phyloP scores from a whole-genome alignment of 2,888 invertebrate species.

The Asteroscopus sphinx region DNA sequence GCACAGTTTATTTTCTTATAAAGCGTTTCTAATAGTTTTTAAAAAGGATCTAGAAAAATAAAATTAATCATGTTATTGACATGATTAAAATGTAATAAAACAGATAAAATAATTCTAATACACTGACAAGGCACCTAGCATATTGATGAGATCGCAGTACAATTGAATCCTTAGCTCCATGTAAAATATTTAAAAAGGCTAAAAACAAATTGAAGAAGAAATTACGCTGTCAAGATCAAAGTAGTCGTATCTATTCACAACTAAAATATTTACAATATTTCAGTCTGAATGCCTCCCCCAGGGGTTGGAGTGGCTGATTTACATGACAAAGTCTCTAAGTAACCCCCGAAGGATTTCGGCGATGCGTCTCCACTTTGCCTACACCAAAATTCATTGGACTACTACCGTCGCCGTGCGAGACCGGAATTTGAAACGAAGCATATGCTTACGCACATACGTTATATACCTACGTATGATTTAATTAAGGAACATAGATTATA shows the following conservation, averaged over 20 bases:
- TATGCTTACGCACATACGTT: conserved; percentile 34
- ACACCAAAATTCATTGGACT: conserved; percentile 61
- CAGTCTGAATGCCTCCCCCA: conserved; percentile 74
- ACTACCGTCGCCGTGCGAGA: conserved; percentile 48
- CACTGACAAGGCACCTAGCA: too few relatives aligned
- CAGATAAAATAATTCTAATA: too few relatives aligned
- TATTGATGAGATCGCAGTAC: too few relatives aligned
- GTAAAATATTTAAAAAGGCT: too few relatives aligned
- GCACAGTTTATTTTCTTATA: background rate
- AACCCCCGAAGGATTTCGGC: conserved; percentile 77
- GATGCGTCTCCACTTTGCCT: conserved; percentile 63
- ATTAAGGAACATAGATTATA: conserved; percentile 37
- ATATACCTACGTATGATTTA: conserved; percentile 44
- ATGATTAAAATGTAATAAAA: too few relatives aligned
- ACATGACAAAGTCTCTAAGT: conserved; percentile 85
- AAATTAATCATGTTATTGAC: too few relatives aligned
- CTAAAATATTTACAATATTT: conserved; percentile 83
- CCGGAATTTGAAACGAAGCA: conserved; percentile 53
- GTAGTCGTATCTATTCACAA: conserved; percentile 64
- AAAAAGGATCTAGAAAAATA: too few relatives aligned
- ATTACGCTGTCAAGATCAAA: conserved; percentile 57
- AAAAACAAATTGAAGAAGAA: conserved; percentile 12
- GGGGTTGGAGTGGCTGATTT: conserved; percentile 82
- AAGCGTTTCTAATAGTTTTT: too few relatives aligned
- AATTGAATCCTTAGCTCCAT: too few relatives aligned